Conservation (phyloP, 2,797 vertebrate genomes). For the Cyprinodon diabolis region DNA sequence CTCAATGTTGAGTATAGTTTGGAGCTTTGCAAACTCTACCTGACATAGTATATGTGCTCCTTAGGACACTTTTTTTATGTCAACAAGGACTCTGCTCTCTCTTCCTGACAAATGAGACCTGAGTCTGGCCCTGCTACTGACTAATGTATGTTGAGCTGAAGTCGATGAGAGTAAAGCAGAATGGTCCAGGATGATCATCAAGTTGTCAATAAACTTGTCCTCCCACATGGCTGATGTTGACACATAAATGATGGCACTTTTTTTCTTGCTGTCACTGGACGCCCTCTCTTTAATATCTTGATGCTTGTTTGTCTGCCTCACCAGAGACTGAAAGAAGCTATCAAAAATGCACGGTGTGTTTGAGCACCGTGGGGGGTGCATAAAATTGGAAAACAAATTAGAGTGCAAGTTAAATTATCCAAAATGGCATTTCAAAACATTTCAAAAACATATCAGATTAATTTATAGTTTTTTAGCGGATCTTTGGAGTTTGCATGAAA, state of each 20-base stretch:
- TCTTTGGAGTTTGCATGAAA: neutral
- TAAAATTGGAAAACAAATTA: neutral
- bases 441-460: neutral
- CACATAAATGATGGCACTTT: slow-evolving; percentile 80
- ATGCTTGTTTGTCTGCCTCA: slow-evolving; percentile 64
- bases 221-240: slow-evolving; percentile 79
- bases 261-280: slow-evolving; percentile 70
- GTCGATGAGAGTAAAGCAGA: slow-evolving; percentile 69
- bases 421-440: neutral
- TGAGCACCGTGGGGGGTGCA: neutral
- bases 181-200: slow-evolving; percentile 77
- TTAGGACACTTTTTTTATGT: slow-evolving; percentile 44
- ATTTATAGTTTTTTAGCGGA: neutral
- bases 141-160: slow-evolving; percentile 74
- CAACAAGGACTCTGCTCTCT: slow-evolving; percentile 37
- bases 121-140: slow-evolving; percentile 56
- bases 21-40: slow-evolving; percentile 18
- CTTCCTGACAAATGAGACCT: slow-evolving; percentile 65
- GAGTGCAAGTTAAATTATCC: neutral
- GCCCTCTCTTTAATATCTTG: slow-evolving; percentile 64
- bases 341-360: neutral
- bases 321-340: slow-evolving; percentile 51
- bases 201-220: slow-evolving; percentile 81
- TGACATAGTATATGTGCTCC: slow-evolving; percentile 31
- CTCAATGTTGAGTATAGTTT: slow-evolving; percentile 31